Evolutionary conservation across 2,888 invertebrate species (phyloP), one percentile per base, ranked within the genome.

Genomic region (Lycaena phlaeas): DNA sequence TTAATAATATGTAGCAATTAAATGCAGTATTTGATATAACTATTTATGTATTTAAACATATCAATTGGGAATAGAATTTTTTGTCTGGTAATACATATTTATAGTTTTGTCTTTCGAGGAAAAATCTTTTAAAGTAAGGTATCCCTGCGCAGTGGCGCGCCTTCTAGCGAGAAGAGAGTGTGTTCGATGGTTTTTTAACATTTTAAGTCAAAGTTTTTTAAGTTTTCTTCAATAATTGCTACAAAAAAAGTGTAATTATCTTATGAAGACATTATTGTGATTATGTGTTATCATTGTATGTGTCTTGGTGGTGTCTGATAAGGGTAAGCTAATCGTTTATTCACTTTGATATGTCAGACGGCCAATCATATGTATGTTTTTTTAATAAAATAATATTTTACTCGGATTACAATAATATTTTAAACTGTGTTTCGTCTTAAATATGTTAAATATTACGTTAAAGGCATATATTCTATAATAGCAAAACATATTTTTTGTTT

Each of bases 261-360:
- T 47, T 55, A 55, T 56, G 61, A 56, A 63, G 61, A 64, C 63
- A 61, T 64, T 69, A 51, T 65, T 65, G 78, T 81, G 78, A 81
- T 78, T 79, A 81, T 78, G 78, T 78, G 72, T 68, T 66, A 72
- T 70, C 68, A 73, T 67, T 65, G 60, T 59, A 61, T 64, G 71
- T 68, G 72, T 64, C 60, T 56, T 57, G 53, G 67, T 70, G 67
- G 66, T 64, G 70, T 68, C 65, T 65, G 76, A 77, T 78, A 79
- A 78, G 70, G 77, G 82, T 82, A 71, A 79, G 79, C 56, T 62
- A 54, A 50, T 54, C 62, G 54, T 69, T 68, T 64, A 59, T 51
- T 44, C 43, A 53, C 49, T 60, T 54, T 50, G 49, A 53, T 50
- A 51, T 64, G 64, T 60, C 66, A 61, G 59, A 54, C 59, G 64